Conservation (phyloP, 2,113 vertebrate species). For the Triplophysa rosa region DNA sequence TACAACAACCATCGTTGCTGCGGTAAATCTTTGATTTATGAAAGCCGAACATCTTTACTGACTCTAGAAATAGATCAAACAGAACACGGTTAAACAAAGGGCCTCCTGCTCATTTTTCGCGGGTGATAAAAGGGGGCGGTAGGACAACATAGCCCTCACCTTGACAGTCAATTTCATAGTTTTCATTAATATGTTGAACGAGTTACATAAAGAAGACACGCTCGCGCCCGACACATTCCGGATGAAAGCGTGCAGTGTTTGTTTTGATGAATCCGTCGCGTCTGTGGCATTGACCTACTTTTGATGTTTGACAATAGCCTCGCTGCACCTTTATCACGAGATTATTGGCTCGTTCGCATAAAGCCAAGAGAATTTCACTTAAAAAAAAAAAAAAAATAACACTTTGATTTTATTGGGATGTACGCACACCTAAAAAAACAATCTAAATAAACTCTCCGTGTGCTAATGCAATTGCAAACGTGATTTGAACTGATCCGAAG, state of each 20-base stretch:
- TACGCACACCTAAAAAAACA: background rate
- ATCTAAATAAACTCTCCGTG: background rate
- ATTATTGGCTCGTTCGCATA: background rate
- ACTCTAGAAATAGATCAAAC: slow-evolving; percentile 13
- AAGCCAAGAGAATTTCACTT: background rate
- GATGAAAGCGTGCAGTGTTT: background rate
- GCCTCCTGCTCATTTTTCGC: background rate
- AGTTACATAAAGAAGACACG: background rate
- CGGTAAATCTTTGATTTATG: slow-evolving; percentile 83
- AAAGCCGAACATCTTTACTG: slow-evolving; percentile 76
- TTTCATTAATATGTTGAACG: background rate
- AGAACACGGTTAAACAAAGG: background rate
- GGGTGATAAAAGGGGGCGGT: slow-evolving; percentile 18
- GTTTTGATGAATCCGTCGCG: slow-evolving; percentile 7
- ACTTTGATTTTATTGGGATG: background rate
- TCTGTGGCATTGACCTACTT: slow-evolving; percentile 36
- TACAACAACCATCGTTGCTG: slow-evolving; percentile 81
- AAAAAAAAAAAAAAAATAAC: no score
- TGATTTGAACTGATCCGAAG: background rate
- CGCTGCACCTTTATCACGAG: background rate
- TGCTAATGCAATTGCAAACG: background rate
- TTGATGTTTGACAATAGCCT: slow-evolving; percentile 12
- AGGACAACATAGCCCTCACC: background rate
- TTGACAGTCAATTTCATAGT: background rate
- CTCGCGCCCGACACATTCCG: background rate